Base-by-base conservation (phyloP, 2,113 vertebrate species). In the Forbesichthys agassizii region DNA sequence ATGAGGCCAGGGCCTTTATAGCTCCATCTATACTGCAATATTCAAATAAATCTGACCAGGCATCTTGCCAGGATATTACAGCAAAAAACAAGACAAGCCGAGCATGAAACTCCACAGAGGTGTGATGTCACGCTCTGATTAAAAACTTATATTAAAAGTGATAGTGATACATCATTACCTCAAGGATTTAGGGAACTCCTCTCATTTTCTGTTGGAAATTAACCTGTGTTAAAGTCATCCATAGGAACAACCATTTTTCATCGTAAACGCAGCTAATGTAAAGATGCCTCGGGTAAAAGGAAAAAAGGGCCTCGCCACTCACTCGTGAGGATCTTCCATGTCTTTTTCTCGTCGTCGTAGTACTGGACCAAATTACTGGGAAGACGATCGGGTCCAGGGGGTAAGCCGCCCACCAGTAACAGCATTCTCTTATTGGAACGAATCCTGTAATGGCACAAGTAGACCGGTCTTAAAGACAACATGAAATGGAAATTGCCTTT, bases 271-370 rank as follows among this genome's bases (percentile, higher is more conserved):
- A 68, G 74, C 72, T 79, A 4, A 80, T 83, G 76, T 82, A 68
- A 63, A 80, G 76, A 85, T 68, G 79, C 83, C 77, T 53, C 20
- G 27, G 75, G 80, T 75, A 3, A 56, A 76, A 77, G 61, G 66
- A 73, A 74, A 73, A 74, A 42, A 36, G 65, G 54, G 54, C 27
- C 74, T 66, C 72, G 65, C 59, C 72, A 96, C 98, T 96, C 93
- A 99, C 98, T 97, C 91, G 98, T 99, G 87, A 99, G 96, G 89
- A 99, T 98, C 94, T 99, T 99, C 98, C 98, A 99, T 0, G 98
- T 99, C 93, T 99, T 99, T 94, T 99, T 99, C 88, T 99, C 96
- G 64, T 99, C 97, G 52, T 99, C 97, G 18, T 99, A 99, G 92
- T 98, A 99, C 88, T 99, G 98, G 91, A 98, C 97, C 92, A 99